A percentile compares a stretch with the other conserved stretches of the same genome.
phyloP scores from a whole-genome alignment of 1,140 invertebrate species.

The Piezodorus guildinii region DNA sequence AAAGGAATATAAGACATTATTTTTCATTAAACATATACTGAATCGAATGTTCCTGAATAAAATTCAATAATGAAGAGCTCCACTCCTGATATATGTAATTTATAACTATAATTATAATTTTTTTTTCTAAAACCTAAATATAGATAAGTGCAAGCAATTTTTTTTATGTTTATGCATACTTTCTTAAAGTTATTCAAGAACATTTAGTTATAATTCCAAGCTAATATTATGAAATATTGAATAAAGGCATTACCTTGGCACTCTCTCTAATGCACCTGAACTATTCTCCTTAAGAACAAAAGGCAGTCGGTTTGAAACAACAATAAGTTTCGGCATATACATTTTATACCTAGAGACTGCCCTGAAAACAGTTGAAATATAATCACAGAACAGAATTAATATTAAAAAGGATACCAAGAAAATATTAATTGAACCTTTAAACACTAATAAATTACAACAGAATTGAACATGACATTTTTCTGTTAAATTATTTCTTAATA shows the following conservation, averaged over 20 bases:
- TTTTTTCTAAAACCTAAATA: no score
- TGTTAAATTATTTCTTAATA: not conserved
- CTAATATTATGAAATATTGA: not conserved
- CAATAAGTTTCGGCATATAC: slow-evolving; percentile 36
- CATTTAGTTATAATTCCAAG: no score
- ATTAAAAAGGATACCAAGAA: not conserved
- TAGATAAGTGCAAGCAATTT: no score
- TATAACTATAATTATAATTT: no score
- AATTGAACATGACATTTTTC: not conserved
- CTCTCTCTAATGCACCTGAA: slow-evolving; percentile 47
- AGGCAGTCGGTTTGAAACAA: slow-evolving; percentile 78
- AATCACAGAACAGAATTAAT: not conserved
- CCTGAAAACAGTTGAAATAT: not conserved
- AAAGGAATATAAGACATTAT: no score
- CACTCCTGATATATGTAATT: no score
- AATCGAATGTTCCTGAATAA: no score
- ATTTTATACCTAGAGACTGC: not conserved
- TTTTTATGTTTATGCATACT: no score
- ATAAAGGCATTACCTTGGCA: slow-evolving; percentile 57
- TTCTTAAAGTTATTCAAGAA: no score
- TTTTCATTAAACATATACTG: no score
- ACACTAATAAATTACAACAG: not conserved
- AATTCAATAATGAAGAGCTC: no score
- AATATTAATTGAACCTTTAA: not conserved
- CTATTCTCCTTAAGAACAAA: slow-evolving; percentile 68